phyloP scores from a whole-genome alignment of 2,113 vertebrate genomes.

The Parus major region DNA sequence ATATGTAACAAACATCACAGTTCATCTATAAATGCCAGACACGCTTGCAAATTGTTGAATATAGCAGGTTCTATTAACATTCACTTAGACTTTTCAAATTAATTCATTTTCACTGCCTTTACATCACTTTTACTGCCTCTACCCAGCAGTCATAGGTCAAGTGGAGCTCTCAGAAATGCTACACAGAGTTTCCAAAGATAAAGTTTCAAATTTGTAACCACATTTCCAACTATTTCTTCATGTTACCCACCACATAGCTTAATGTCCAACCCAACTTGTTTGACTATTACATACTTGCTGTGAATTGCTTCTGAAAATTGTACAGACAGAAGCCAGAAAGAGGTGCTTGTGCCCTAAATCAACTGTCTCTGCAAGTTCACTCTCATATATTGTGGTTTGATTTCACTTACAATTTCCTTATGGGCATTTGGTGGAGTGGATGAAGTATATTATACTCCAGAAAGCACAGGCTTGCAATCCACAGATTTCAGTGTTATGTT shows the following conservation, averaged over 20 bases:
- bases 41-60: not conserved
- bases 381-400: not conserved
- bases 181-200: not conserved
- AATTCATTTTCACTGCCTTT: conserved; percentile 28
- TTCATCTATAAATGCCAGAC: conserved; percentile 52
- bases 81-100: conserved; percentile 26
- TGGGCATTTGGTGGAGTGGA: conserved; percentile 27
- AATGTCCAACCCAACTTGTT: not conserved
- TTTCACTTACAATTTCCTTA: conserved; percentile 1
- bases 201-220: not conserved
- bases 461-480: not conserved
- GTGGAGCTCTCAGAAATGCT: not conserved
- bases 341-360: not conserved
- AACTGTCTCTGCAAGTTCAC: not conserved
- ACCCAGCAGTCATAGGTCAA: not conserved
- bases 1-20: conserved; percentile 49
- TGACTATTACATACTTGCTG: not conserved
- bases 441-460: not conserved
- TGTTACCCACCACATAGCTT: not conserved
- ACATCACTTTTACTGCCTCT: not conserved
- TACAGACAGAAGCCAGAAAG: not conserved
- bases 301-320: not conserved
- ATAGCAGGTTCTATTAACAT: conserved; percentile 26
- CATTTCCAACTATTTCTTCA: not conserved
- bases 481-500: conserved; percentile 28